Percentiles rank a stretch among this genome's conserved stretches.
phyloP scores from a whole-genome alignment of 2,113 vertebrate species.

The Tetrax tetrax region DNA sequence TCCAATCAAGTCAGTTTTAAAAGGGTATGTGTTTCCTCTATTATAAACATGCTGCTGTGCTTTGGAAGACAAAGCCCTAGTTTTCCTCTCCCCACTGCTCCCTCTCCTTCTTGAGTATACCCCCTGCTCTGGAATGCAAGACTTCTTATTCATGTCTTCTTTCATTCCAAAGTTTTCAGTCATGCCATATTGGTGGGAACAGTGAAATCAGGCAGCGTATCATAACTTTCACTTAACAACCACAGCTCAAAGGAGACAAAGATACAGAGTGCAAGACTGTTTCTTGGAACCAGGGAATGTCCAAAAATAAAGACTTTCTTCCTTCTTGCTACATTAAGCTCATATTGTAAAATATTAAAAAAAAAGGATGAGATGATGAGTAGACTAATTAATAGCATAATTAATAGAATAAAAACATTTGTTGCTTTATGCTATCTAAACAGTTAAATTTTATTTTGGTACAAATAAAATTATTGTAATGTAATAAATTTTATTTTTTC shows the following conservation, averaged over 20 bases:
- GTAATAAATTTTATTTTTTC: neutral
- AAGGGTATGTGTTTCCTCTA: slow-evolving; percentile 52
- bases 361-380: neutral
- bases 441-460: neutral
- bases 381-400: neutral
- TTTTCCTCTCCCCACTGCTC: neutral
- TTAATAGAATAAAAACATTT: neutral
- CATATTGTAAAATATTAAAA: neutral
- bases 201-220: neutral
- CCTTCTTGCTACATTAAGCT: neutral
- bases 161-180: slow-evolving; percentile 38
- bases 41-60: slow-evolving; percentile 34
- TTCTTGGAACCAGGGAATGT: neutral
- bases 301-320: neutral
- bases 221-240: slow-evolving; percentile 15
- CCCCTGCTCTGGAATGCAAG: slow-evolving; percentile 51
- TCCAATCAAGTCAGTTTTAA: slow-evolving; percentile 61
- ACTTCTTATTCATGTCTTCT: slow-evolving; percentile 44
- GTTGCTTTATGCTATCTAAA: neutral
- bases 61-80: slow-evolving; percentile 32
- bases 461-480: neutral
- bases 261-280: neutral
- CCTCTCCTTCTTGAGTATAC: neutral
- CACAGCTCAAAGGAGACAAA: neutral
- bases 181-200: slow-evolving; percentile 13